Percentiles rank a stretch among this genome's conserved stretches.
Conservation (phyloP, 2,113 vertebrate species). For the Tapirus terrestris region DNA sequence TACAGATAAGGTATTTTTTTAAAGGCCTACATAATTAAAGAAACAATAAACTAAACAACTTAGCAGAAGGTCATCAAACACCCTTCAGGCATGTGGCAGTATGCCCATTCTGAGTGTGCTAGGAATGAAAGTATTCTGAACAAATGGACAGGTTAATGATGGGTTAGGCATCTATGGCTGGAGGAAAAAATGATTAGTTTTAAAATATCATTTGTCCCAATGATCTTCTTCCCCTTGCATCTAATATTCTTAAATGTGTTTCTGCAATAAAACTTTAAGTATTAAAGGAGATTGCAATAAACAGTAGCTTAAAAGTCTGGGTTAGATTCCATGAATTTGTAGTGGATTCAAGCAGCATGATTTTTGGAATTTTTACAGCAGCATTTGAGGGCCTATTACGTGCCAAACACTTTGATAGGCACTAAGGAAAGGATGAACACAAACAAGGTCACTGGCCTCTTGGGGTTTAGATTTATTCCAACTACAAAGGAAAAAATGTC, state of each 20-base stretch:
- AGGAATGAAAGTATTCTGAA: not conserved
- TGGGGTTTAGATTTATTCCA: not conserved
- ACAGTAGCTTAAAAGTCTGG: not conserved
- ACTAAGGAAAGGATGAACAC: not conserved
- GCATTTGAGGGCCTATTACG: not conserved
- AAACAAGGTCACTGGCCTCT: not conserved
- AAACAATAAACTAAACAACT: not conserved
- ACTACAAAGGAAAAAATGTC: not conserved
- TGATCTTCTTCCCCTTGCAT: not conserved
- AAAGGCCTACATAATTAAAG: not conserved
- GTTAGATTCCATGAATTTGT: not conserved
- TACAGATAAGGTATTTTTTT: not conserved
- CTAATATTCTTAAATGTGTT: not conserved
- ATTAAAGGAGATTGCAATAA: not conserved
- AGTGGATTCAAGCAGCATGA: not conserved
- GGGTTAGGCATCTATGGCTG: not conserved
- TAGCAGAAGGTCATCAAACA: not conserved
- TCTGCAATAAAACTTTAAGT: not conserved
- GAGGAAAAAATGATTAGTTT: not conserved
- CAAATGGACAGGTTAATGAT: not conserved
- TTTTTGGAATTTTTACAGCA: not conserved
- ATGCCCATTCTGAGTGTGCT: not conserved
- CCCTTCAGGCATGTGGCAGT: not conserved
- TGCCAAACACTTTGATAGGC: not conserved
- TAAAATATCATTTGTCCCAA: not conserved